A percentile compares a stretch with the other conserved stretches of the same genome.
Evolutionary conservation across 30 jellyfish, hydroid and myxozoan species (phyloP).

Genomic region (Pseudorhiza aurosa): DNA sequence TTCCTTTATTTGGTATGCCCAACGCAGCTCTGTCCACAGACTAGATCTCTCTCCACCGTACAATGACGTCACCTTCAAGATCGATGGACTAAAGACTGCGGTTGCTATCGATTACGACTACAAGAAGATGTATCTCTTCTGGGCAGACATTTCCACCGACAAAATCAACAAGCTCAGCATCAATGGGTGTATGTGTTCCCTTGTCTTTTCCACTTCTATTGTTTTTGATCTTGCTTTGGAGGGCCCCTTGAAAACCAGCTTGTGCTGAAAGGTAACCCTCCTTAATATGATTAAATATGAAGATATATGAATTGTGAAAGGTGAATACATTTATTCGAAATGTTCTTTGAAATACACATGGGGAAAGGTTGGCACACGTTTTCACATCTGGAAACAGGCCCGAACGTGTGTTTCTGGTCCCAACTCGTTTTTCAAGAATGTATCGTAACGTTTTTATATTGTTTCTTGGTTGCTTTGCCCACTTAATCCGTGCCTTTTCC

Average conservation of each 20-base stretch:
- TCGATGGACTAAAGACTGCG: constrained; percentile 56
- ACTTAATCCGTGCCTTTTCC: too few species aligned
- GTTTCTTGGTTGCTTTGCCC: too few species aligned
- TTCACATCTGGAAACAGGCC: too few species aligned
- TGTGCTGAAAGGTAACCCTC: too few species aligned
- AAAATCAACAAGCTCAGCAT: constrained; percentile 36
- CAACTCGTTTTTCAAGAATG: too few species aligned
- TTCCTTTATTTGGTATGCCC: constrained; percentile 73
- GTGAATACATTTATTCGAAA: too few species aligned
- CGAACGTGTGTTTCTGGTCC: too few species aligned
- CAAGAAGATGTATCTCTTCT: constrained; percentile 57
- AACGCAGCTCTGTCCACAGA: constrained; percentile 61
- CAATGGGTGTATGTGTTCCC: constrained; percentile 60
- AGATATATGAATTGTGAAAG: neutral
- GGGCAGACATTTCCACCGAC: constrained; percentile 88
- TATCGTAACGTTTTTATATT: too few species aligned
- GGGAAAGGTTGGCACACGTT: too few species aligned
- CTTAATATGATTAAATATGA: neutral
- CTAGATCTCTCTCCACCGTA: constrained; percentile 23
- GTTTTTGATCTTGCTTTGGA: neutral
- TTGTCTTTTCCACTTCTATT: neutral
- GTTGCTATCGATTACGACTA: constrained; percentile 79
- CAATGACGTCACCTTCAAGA: constrained; percentile 12
- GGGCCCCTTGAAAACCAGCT: too few species aligned
- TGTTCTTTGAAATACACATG: too few species aligned